A percentile compares a stretch with the other conserved stretches of the same genome.
Evolutionary conservation across 2,888 invertebrate genomes (phyloP).

Genomic region (Gastracanthus pulcherrimus): DNA sequence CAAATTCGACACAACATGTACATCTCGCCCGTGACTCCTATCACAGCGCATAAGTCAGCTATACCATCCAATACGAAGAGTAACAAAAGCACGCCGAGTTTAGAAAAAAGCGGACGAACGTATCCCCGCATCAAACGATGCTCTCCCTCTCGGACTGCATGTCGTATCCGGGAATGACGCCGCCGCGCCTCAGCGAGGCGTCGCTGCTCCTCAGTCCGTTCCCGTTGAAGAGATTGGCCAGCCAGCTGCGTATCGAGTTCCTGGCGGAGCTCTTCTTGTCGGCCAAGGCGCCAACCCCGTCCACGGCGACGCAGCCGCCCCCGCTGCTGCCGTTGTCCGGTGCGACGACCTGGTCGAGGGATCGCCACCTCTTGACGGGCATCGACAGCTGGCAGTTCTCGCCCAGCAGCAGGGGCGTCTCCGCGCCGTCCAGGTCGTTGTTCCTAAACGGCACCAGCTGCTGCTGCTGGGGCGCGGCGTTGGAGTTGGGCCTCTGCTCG

Average conservation of each 20-base stretch:
- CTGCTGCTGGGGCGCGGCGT: neutral
- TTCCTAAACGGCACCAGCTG: neutral
- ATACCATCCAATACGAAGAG: slow-evolving; percentile 53
- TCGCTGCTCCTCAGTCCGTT: slow-evolving; percentile 85
- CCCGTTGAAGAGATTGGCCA: slow-evolving; percentile 87
- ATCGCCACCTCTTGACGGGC: slow-evolving; percentile 85
- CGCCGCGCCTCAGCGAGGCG: slow-evolving; percentile 80
- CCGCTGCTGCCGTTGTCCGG: slow-evolving; percentile 37
- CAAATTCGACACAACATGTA: neutral
- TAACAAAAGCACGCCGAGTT: slow-evolving; percentile 33
- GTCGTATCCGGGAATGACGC: slow-evolving; percentile 79
- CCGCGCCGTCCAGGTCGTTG: slow-evolving; percentile 73
- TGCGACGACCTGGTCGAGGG: slow-evolving; percentile 81
- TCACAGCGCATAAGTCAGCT: slow-evolving; percentile 47
- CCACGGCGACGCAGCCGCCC: slow-evolving; percentile 49
- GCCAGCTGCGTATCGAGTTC: slow-evolving; percentile 85
- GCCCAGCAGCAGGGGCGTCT: slow-evolving; percentile 77
- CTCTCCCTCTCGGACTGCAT: slow-evolving; percentile 80
- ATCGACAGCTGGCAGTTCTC: slow-evolving; percentile 60
- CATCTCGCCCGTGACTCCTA: slow-evolving; percentile 6
- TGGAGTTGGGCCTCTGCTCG: neutral
- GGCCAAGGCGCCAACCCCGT: slow-evolving; percentile 71
- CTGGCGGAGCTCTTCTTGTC: slow-evolving; percentile 82
- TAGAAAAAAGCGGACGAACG: neutral
- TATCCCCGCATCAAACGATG: slow-evolving; percentile 78